These are phyloP conservation scores for Antechinus flavipes DNA, from an alignment of 2,113 vertebrate species.

Conservation along the genomic window DNA sequence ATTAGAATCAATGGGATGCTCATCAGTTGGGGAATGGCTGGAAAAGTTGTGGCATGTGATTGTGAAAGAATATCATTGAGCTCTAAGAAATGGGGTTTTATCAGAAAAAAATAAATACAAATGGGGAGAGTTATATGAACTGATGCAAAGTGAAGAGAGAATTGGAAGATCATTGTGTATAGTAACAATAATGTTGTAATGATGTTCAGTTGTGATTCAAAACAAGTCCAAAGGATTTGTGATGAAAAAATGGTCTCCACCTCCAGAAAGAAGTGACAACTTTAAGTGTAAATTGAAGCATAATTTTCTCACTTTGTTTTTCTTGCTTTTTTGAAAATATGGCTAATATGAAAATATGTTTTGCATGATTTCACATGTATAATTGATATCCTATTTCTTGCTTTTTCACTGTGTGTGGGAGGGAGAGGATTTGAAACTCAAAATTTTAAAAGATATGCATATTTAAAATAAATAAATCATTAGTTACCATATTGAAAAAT, in stretches of 20 bases:
- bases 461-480: not conserved
- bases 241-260: not conserved
- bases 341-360: not conserved
- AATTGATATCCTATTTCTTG: not conserved
- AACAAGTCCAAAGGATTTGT: not conserved
- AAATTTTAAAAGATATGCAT: not conserved
- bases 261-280: too few species aligned
- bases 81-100: not conserved
- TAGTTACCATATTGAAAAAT: not conserved
- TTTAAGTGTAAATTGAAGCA: not conserved
- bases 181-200: not conserved
- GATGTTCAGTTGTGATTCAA: not conserved
- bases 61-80: not conserved
- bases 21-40: not conserved
- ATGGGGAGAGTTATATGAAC: not conserved
- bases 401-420: not conserved
- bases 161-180: not conserved
- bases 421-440: not conserved
- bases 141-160: not conserved
- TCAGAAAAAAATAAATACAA: not conserved
- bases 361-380: not conserved
- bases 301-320: not conserved
- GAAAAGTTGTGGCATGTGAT: not conserved
- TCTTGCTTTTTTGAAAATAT: not conserved
- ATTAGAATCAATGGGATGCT: not conserved